Base-by-base conservation (phyloP, 2,888 invertebrate genomes). In the Xylota sylvarum region DNA sequence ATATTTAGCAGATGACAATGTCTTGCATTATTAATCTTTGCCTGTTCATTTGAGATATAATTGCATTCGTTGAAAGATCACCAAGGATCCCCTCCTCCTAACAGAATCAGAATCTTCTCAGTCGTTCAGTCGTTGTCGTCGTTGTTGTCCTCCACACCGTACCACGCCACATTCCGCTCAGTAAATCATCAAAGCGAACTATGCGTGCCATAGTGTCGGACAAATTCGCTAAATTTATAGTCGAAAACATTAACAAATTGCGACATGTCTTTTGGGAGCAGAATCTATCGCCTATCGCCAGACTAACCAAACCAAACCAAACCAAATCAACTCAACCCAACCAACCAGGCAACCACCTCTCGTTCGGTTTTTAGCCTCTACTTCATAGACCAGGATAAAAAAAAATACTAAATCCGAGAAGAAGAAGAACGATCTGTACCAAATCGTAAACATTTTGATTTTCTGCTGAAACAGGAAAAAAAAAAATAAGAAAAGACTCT, bases 191-290 rank as follows among this genome's bases (percentile, higher is more conserved):
- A 86, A 86, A 86, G 86, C 81, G 82, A 86, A 86, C 86, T 86
- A 64, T 86, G 81, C 86, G 82, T 86, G 82, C 86, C 81, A 77
- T 55, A 78, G 86, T 86, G 86, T 86, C 87, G 82, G 83, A 88
- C 74, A 82, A 84, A 82, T 87, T 84, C 80, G 84, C 69, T 81
- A 85, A 88, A 88, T 87, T 87, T 88, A 85, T 87, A 76, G 87
- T 65, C 78, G 80, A 88, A 87, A 88, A 87, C 88, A 81, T 87
- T 88, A 87, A 88, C 88, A 88, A 88, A 88, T 88, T 87, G 84
- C 88, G 87, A 88, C 88, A 88, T 52, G 78, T 81, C 81, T 87
- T 87, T 88, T 81, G 79, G 81, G 84, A 84, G 84, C 83, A 87
- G 56, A 81, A 82, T 86, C 86, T 86, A 86, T 86, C 73, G 86